Conservation (phyloP, 2,797 vertebrate genomes). For the Erethizon dorsatum region DNA sequence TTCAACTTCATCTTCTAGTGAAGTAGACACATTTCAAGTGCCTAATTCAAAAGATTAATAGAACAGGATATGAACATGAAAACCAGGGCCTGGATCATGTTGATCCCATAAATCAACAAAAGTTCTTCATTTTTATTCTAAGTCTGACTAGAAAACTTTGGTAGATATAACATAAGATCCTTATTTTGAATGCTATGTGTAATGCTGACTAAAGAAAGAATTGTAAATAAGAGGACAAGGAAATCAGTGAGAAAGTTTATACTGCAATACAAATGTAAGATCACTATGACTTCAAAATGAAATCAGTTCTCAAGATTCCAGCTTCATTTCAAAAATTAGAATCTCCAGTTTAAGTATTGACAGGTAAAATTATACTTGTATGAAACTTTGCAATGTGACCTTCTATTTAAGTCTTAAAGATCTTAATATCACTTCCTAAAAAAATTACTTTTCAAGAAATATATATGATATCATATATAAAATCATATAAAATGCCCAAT, state of each 20-base stretch:
- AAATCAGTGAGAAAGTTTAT: not conserved
- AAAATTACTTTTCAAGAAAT: not conserved
- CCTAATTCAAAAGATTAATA: not conserved
- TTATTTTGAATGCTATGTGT: not conserved
- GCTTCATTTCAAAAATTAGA: not conserved
- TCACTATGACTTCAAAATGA: not conserved
- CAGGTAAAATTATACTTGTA: not conserved
- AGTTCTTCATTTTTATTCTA: not conserved
- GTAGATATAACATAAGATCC: no score
- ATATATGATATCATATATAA: not conserved
- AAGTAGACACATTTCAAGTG: not conserved
- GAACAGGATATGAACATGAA: not conserved
- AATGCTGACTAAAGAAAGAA: not conserved
- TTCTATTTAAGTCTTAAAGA: not conserved
- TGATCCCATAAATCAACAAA: rapidly evolving
- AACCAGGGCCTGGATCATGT: no score
- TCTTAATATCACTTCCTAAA: not conserved
- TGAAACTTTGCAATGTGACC: not conserved
- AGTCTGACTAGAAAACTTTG: not conserved
- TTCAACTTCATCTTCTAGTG: not conserved
- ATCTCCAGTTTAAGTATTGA: not conserved
- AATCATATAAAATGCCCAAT: not conserved
- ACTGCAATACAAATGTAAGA: not conserved
- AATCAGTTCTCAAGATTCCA: not conserved
- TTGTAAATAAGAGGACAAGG: not conserved